These are phyloP conservation scores for Chrysocyon brachyurus DNA, from an alignment of 2,797 vertebrate genomes.

Conservation along the genomic window DNA sequence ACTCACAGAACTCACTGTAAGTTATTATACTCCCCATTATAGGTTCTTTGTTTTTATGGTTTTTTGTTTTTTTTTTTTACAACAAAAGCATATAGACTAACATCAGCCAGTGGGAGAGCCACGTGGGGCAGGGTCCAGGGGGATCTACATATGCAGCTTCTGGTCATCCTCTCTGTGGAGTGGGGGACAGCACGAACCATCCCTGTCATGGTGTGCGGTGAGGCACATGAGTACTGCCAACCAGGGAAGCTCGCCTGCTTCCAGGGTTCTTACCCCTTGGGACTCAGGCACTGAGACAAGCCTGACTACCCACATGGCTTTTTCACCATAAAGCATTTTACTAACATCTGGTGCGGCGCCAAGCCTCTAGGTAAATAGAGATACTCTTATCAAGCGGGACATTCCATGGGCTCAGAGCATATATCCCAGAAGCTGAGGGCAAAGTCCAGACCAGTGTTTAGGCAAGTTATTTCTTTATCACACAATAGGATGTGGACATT, in stretches of 20 bases:
- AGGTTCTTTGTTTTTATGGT: not conserved
- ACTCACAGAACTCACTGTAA: not conserved
- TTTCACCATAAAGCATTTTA: not conserved
- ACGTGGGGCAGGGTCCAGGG: no score
- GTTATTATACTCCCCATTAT: not conserved
- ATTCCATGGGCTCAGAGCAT: not conserved
- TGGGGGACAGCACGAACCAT: rapidly evolving
- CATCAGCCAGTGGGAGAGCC: not conserved
- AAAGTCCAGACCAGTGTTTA: not conserved
- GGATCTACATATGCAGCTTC: rapidly evolving
- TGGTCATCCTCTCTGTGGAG: not conserved
- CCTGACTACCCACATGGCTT: not conserved
- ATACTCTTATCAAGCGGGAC: not conserved
- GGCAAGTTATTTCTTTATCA: not conserved
- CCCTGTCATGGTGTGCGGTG: rapidly evolving
- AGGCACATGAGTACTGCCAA: not conserved
- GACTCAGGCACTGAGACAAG: not conserved
- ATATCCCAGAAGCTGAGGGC: not conserved
- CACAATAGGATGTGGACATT: not conserved
- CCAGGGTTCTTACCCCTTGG: not conserved
- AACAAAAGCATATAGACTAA: not conserved
- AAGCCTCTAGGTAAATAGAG: not conserved
- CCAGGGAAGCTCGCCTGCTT: no score
- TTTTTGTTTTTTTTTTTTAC: not conserved
- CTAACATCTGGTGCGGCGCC: no score